Conservation (phyloP, 2,797 vertebrate species). For the Nyctibius grandis region DNA sequence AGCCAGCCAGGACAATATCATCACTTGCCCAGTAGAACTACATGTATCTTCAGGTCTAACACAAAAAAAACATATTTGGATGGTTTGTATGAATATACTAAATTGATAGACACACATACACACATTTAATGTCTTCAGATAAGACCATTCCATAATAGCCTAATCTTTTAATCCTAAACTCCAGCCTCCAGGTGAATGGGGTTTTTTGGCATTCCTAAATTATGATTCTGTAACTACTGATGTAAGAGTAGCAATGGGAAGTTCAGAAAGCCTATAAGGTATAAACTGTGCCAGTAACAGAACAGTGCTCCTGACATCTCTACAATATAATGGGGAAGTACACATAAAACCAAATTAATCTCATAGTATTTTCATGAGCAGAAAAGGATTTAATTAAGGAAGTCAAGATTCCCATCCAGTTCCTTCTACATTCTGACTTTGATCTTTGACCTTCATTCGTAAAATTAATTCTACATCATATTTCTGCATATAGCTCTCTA, state of each 20-base stretch:
- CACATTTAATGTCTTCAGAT: neutral
- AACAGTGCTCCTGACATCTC: neutral
- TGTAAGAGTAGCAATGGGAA: neutral
- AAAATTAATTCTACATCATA: constrained; percentile 78
- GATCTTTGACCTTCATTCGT: constrained; percentile 72
- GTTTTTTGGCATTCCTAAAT: neutral
- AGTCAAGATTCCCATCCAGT: constrained; percentile 16
- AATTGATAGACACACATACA: neutral
- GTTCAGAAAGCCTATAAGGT: neutral
- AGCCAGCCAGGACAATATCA: too few species aligned
- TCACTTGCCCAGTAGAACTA: neutral
- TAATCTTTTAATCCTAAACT: neutral
- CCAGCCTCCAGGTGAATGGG: neutral
- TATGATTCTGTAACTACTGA: neutral
- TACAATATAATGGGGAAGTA: neutral
- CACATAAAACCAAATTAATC: neutral
- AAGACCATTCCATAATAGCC: neutral
- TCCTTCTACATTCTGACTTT: constrained; percentile 47
- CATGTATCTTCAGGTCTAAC: neutral
- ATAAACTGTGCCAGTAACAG: neutral
- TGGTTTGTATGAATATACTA: neutral
- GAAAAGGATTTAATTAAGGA: constrained; percentile 40
- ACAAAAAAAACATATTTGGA: neutral
- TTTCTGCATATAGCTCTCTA: constrained; percentile 76
- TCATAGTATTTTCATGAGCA: constrained; percentile 12